phyloP scores from a whole-genome alignment of 2,797 vertebrate species.

The Eospalax fontanierii region DNA sequence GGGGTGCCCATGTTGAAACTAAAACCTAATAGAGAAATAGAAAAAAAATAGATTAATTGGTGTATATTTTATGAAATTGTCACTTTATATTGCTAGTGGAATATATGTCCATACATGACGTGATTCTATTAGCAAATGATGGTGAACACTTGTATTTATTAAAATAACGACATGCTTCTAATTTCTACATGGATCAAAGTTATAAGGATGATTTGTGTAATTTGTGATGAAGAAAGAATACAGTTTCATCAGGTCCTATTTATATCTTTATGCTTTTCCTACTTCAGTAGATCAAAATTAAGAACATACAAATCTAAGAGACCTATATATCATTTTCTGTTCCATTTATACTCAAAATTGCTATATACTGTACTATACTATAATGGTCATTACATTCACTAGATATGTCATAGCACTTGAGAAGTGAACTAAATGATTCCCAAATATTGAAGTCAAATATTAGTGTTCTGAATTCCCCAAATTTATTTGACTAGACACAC shows the following conservation, averaged over 20 bases:
- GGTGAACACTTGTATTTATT: not conserved
- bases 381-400: not conserved
- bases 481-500: not conserved
- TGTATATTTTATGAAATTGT: not conserved
- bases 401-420: constrained; percentile 30
- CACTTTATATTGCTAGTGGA: not conserved
- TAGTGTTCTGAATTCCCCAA: not conserved
- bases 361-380: not conserved
- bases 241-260: not conserved
- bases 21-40: not conserved
- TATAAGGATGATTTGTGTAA: not conserved
- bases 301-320: not conserved
- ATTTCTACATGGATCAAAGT: not conserved
- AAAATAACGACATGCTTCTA: not conserved
- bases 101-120: not conserved
- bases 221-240: not conserved
- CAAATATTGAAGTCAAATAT: not conserved
- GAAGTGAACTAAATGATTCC: constrained; percentile 9
- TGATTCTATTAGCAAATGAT: not conserved
- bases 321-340: not conserved
- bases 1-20: not conserved
- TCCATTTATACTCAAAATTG: constrained; percentile 28
- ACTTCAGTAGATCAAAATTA: not conserved
- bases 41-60: not conserved
- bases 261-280: not conserved